Conservation (phyloP, 2,797 vertebrate species). For the Catharus ustulatus region DNA sequence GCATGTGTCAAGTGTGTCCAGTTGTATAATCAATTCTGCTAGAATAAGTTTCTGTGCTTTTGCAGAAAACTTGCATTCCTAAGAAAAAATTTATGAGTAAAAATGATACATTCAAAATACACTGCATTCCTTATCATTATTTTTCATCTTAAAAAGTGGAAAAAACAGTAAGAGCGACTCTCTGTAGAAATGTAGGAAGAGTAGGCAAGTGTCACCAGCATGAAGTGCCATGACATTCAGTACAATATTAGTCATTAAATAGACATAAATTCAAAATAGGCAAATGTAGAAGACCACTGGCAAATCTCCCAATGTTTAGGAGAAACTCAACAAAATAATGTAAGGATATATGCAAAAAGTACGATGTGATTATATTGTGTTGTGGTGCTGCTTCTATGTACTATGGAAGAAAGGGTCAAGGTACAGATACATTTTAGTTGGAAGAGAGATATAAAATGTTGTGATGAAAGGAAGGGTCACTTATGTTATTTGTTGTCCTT, state of each 20-base stretch:
- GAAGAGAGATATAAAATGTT: not conserved
- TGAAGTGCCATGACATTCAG: slow-evolving; percentile 13
- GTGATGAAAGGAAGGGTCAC: not conserved
- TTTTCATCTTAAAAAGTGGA: not conserved
- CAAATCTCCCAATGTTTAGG: not conserved
- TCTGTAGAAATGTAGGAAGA: not conserved
- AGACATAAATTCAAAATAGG: slow-evolving; percentile 8
- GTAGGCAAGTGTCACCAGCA: not conserved
- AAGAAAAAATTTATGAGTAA: not conserved
- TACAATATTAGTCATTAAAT: slow-evolving; percentile 34
- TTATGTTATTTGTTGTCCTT: not conserved
- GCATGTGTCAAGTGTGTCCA: not conserved
- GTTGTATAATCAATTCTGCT: not conserved
- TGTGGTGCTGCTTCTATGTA: not conserved
- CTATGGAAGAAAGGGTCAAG: not conserved
- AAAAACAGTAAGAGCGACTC: not conserved
- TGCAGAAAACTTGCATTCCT: not conserved
- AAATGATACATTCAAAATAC: not conserved
- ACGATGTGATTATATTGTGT: not conserved
- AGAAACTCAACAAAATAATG: not conserved
- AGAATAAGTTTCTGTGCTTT: not conserved
- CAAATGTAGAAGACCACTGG: not conserved
- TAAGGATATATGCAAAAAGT: not conserved
- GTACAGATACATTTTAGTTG: not conserved
- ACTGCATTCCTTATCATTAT: not conserved